Evolutionary conservation across 30 jellyfish, hydroid and myxozoan genomes (phyloP), one percentile per base, ranked within the genome.

Genomic region (Chironex yamaguchii): DNA sequence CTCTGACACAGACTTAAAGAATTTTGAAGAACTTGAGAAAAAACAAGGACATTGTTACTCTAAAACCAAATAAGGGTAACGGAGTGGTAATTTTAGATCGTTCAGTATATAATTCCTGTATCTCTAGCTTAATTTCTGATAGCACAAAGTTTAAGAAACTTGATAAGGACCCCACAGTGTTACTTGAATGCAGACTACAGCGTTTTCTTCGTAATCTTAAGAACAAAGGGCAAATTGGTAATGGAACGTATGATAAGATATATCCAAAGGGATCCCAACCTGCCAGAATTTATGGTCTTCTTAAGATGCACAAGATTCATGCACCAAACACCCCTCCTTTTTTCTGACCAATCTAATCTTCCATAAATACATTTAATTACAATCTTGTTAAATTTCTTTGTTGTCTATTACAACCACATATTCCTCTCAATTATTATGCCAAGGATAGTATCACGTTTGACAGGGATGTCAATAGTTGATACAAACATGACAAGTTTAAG

Each of bases 41-140:
- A n/a, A 73, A 34, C 81, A 73, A 34, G 52, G 53, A 48, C 3
- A 36, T 73, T 28, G 42, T 73, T 31, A 34, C 50, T 1, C 1
- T 27, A 3, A 13, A 22, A 32, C 86, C 85, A 31, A 85, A 77
- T 29, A 51, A 79, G 34, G 72, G 90, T 30, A 79, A 11, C 6
- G 90, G 90, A 64, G 90, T 62, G 0, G 90, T 79, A 14, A 35
- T 79, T 53, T 1, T 79, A 34, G 65, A 79, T 67, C 58, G 87
- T 52, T 17, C 30, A 29, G 36, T 11, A 2, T 79, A 79, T 24
- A 67, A 31, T 4, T 12, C n/a, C 33, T 34, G 70, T 14, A 53
- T 79, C 1, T 1, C 30, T 23, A 29, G 63, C 3, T 2, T 79
- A 2, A 53, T 79, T 13, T 53, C 65, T 1, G 90, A 79, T 21